Conservation (phyloP, 2,113 vertebrate genomes). For the Spheniscus mendiculus region DNA sequence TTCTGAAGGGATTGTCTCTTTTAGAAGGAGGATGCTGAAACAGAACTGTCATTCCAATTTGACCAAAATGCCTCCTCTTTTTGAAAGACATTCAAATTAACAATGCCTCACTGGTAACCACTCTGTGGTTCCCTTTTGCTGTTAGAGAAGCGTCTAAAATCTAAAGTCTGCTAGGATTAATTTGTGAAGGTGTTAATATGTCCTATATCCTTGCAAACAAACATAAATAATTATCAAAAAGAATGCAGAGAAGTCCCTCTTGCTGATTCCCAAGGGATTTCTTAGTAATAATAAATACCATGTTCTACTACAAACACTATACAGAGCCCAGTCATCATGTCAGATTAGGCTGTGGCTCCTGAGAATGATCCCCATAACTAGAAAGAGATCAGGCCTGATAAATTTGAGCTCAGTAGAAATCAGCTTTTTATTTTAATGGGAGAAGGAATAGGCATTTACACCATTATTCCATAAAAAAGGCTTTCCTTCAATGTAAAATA, state of each 20-base stretch:
- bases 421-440: background rate
- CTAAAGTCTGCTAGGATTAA: background rate
- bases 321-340: background rate
- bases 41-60: background rate
- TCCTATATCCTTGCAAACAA: background rate
- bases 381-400: background rate
- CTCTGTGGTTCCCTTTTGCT: background rate
- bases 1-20: slow-evolving; percentile 4
- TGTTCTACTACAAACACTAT: background rate
- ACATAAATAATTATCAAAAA: background rate
- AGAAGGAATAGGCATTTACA: background rate
- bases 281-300: background rate
- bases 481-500: background rate
- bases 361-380: background rate
- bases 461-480: background rate
- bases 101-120: background rate
- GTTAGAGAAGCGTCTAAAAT: background rate
- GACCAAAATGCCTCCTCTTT: background rate
- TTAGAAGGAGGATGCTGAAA: background rate
- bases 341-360: background rate
- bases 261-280: background rate
- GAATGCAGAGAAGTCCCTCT: background rate
- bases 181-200: background rate
- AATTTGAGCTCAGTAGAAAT: background rate
- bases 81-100: slow-evolving; percentile 2